Percentiles rank a stretch among this genome's conserved stretches.
Conservation (phyloP, 2,888 invertebrate genomes). For the Tiliacea aurago region DNA sequence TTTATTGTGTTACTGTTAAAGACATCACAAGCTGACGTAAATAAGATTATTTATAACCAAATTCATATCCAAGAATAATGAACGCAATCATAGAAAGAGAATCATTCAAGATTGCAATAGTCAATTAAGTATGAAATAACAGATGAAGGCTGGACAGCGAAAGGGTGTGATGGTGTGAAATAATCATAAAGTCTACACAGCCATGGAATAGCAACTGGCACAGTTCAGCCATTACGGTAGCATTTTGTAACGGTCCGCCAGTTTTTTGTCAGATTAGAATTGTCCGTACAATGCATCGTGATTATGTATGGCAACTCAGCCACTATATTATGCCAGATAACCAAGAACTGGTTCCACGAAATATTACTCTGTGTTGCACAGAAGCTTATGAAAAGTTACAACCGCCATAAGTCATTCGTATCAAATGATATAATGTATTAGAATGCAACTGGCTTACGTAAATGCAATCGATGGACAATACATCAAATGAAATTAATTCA, state of each 20-base stretch:
- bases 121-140: slow-evolving; percentile 52
- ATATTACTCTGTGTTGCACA: slow-evolving; percentile 59
- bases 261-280: slow-evolving; percentile 74
- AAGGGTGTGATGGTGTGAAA: slow-evolving; percentile 57
- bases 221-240: slow-evolving; percentile 68
- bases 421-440: slow-evolving; percentile 72
- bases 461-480: slow-evolving; percentile 58
- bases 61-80: slow-evolving; percentile 21
- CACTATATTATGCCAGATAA: slow-evolving; percentile 72
- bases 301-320: slow-evolving; percentile 75
- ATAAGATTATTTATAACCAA: slow-evolving; percentile 6
- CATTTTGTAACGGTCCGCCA: slow-evolving; percentile 70
- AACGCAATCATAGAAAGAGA: slow-evolving; percentile 33
- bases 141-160: slow-evolving; percentile 48
- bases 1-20: slow-evolving; percentile 15
- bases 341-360: slow-evolving; percentile 56
- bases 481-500: slow-evolving; percentile 53
- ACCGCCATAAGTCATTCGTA: slow-evolving; percentile 67
- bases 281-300: slow-evolving; percentile 75
- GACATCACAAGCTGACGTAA: background rate
- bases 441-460: slow-evolving; percentile 71
- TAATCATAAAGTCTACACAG: slow-evolving; percentile 47
- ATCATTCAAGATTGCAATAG: slow-evolving; percentile 40
- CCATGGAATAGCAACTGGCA: slow-evolving; percentile 51
- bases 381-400: slow-evolving; percentile 61